Percentiles rank a stretch among this genome's conserved stretches.
phyloP scores from a whole-genome alignment of 2,888 invertebrate genomes.

The Meteorus colon region DNA sequence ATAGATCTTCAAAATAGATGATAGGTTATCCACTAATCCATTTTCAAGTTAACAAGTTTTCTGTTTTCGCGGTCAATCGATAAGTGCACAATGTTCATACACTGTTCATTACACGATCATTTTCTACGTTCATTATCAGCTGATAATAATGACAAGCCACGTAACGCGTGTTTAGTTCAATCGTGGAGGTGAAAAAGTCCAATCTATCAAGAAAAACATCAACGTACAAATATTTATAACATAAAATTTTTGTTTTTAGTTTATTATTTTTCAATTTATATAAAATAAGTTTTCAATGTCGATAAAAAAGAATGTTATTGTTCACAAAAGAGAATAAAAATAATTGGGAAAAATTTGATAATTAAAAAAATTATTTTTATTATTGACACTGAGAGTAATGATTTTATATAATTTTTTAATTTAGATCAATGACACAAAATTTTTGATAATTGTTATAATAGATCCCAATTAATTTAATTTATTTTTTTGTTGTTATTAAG shows the following conservation, averaged over 20 bases:
- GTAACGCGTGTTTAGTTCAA: conserved; percentile 18
- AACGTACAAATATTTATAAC: too few species aligned
- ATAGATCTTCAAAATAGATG: conserved; percentile 61
- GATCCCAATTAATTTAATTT: conserved; percentile 17
- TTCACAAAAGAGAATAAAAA: background rate
- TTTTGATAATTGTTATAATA: background rate
- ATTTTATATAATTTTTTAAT: background rate
- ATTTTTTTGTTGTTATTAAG: background rate
- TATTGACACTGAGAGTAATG: background rate
- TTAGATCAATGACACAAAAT: background rate
- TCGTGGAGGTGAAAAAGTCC: conserved; percentile 7
- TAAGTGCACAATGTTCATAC: conserved; percentile 54
- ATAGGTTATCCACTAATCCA: conserved; percentile 54
- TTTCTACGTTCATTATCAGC: conserved; percentile 61
- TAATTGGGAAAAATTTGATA: background rate
- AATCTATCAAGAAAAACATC: conserved; percentile 18
- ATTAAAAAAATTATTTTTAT: background rate
- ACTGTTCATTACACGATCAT: conserved; percentile 52
- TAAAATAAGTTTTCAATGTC: too few species aligned
- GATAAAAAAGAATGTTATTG: too few species aligned
- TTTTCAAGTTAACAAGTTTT: conserved; percentile 49
- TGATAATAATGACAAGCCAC: conserved; percentile 62
- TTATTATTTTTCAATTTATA: too few species aligned
- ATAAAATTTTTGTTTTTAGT: too few species aligned
- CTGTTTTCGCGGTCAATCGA: conserved; percentile 43